Evolutionary conservation across 2,113 vertebrate species (phyloP), one percentile per base, ranked within the genome.

Genomic region (Hiodon alosoides): DNA sequence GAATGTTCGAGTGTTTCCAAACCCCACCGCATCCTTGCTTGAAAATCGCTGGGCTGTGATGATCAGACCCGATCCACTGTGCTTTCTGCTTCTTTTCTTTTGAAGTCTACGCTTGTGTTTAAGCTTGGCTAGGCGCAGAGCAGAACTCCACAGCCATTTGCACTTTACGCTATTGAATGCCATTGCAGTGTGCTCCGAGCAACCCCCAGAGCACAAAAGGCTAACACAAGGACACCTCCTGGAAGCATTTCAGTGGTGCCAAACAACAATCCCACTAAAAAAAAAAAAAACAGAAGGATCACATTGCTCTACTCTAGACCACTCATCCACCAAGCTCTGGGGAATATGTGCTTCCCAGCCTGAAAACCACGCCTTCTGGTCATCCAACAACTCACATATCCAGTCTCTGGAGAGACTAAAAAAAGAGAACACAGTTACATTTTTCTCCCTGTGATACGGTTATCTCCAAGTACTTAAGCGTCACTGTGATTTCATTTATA

Each of bases 181-280:
- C 31, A 46, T 53, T 11, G 52, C n/a, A n/a, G 53, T 57, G 5
- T 57, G 70, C 4, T 16, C 57, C 48, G 55, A 47, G 58, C 10
- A 11, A 59, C 52, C 47, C 52, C 54, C 69, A 70, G 7, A 74
- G 73, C 50, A 62, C 53, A 69, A 55, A 61, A 14, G 71, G 78
- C 77, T 77, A 65, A 83, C 82, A 80, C 82, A 85, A 84, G 82
- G 85, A 17, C 84, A 83, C 87, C 88, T 86, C 85, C 77, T 14
- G 81, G 84, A 82, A 81, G 89, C 83, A 83, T 8, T 5, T 31
- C 17, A 57, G 48, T 79, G 78, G 58, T 77, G 76, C 81, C 60
- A 77, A 80, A 87, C 85, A 77, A 86, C 86, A 74, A 74, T 75
- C 75, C 17, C 11, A 62, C 65, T 67, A 9, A 7, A 14, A 76